Percentiles rank a stretch among this genome's conserved stretches.
Evolutionary conservation across 2,888 invertebrate genomes (phyloP).

Genomic region (Strigamia crassipes): DNA sequence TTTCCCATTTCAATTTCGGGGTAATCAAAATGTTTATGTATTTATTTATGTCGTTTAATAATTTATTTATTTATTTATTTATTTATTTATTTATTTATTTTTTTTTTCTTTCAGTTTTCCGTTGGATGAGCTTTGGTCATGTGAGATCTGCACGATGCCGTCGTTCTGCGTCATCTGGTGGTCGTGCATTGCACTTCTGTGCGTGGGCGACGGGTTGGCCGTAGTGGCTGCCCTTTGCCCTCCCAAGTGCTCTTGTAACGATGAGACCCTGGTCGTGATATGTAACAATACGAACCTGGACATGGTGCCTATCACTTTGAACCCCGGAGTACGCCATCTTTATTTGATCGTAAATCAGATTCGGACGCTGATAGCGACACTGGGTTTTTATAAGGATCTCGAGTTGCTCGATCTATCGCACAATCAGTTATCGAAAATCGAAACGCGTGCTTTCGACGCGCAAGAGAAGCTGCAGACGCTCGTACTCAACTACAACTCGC

Average conservation of each 20-base stretch:
- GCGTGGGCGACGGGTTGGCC: conserved; percentile 58
- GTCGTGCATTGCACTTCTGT: neutral
- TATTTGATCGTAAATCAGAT: conserved; percentile 84
- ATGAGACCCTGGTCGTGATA: conserved; percentile 75
- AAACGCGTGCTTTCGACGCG: conserved; percentile 78
- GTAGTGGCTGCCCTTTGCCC: conserved; percentile 70
- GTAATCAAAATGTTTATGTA: neutral
- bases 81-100: neutral
- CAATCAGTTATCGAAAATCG: conserved; percentile 79
- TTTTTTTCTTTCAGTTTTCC: neutral
- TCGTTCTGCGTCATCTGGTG: conserved; percentile 18
- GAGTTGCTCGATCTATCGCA: conserved; percentile 79
- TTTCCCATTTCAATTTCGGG: neutral
- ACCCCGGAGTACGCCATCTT: conserved; percentile 69
- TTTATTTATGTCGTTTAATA: neutral
- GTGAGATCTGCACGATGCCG: neutral
- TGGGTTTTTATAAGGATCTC: conserved; percentile 79
- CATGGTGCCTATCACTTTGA: conserved; percentile 84
- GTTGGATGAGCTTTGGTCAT: neutral
- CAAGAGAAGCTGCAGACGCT: conserved; percentile 60
- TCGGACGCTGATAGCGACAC: conserved; percentile 74
- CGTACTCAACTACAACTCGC: conserved; percentile 73
- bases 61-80: neutral
- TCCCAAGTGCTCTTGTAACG: conserved; percentile 78
- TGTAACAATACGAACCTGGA: conserved; percentile 77